phyloP scores from a whole-genome alignment of 2,113 vertebrate genomes.

The Brevimyrus niger region DNA sequence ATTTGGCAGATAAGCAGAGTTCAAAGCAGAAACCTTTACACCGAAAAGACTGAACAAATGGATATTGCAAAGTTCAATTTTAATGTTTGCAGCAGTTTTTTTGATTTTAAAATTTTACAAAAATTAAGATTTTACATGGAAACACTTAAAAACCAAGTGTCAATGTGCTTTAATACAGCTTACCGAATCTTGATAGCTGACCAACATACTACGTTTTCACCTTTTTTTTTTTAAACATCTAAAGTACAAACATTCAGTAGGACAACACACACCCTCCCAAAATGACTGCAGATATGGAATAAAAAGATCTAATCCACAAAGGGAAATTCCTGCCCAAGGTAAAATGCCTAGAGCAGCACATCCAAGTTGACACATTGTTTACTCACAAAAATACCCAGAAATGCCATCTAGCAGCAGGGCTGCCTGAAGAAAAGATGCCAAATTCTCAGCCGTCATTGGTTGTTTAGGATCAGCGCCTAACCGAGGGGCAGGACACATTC shows the following conservation, averaged over 20 bases:
- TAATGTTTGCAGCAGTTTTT: conserved; percentile 16
- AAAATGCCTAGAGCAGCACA: background rate
- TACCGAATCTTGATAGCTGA: background rate
- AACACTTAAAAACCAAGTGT: conserved; percentile 21
- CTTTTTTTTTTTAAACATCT: conserved; percentile 13
- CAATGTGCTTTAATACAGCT: conserved; percentile 25
- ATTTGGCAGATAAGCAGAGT: background rate
- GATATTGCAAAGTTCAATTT: conserved; percentile 11
- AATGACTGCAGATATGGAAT: background rate
- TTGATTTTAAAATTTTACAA: conserved; percentile 18
- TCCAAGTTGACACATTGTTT: background rate
- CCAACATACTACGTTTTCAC: background rate
- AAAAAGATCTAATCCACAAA: background rate
- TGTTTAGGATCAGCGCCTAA: background rate
- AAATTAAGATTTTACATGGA: conserved; percentile 6
- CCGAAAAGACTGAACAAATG: background rate
- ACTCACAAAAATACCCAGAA: background rate
- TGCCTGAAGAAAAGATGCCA: too few relatives aligned
- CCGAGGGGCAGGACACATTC: background rate
- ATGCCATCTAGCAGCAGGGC: background rate
- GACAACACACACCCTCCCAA: background rate
- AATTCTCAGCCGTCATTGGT: background rate
- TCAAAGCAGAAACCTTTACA: background rate
- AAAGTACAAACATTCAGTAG: conserved; percentile 31
- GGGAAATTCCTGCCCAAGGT: background rate